phyloP scores from a whole-genome alignment of 2,113 vertebrate genomes.

The Pachypanchax playfairii region DNA sequence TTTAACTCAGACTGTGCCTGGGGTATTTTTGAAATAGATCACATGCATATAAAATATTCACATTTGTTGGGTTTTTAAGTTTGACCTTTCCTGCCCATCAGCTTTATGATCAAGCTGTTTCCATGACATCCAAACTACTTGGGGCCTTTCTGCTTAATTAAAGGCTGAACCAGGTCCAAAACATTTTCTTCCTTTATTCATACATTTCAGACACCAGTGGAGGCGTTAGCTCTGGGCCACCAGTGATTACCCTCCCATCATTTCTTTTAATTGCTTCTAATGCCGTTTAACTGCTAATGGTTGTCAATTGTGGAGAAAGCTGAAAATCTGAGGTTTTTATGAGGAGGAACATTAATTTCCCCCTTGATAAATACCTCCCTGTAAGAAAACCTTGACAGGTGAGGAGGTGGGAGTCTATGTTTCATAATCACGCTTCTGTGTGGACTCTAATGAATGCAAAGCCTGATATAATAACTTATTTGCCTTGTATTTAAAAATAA shows the following conservation, averaged over 20 bases:
- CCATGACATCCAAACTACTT: constrained; percentile 60
- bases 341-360: constrained; percentile 20
- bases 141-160: constrained; percentile 65
- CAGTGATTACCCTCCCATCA: constrained; percentile 56
- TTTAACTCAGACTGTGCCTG: not conserved
- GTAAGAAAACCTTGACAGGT: constrained; percentile 53
- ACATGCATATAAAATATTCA: constrained; percentile 11
- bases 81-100: constrained; percentile 26
- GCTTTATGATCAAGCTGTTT: constrained; percentile 56
- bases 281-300: constrained; percentile 66
- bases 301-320: constrained; percentile 52
- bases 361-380: constrained; percentile 45
- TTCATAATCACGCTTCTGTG: constrained; percentile 36
- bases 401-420: constrained; percentile 46
- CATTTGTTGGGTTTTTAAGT: constrained; percentile 16
- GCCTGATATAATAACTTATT: constrained; percentile 53
- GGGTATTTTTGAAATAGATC: constrained; percentile 5
- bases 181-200: constrained; percentile 46
- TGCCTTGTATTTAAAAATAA: constrained; percentile 47
- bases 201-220: constrained; percentile 65
- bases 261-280: constrained; percentile 70
- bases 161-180: constrained; percentile 46
- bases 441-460: constrained; percentile 57
- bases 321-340: constrained; percentile 62
- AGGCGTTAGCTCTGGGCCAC: constrained; percentile 44